Evolutionary conservation across 2,113 vertebrate species (phyloP), one percentile per base, ranked within the genome.

Genomic region (Furnarius figulus): DNA sequence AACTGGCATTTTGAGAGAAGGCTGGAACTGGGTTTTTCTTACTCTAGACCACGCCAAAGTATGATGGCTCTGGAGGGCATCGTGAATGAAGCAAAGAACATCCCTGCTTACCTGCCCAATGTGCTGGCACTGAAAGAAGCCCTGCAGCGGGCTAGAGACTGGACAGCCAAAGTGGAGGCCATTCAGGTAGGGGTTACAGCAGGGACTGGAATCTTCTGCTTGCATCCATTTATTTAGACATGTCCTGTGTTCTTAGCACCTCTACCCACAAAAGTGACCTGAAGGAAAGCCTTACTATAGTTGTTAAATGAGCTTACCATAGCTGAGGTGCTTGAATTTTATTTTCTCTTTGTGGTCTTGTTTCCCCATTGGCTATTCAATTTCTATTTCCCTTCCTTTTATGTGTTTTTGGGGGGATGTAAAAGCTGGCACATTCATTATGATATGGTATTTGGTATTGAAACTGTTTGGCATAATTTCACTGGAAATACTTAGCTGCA

Each of bases 41-140:
- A 7, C 88, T 75, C 15, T 96, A 99, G 99, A 95, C 99, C 99
- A 52, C 98, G 99, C 17, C 99, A 99, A 97, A 99, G 98, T 62
- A 98, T 99, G 98, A 94, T 98, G 83, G 99, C 98, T 66, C 98
- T 99, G 97, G 99, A 99, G 96, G 98, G 98, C 97, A 99, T 99
- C 14, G 98, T 99, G 63, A 98, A 98, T 27, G 99, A 99, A 97
- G 99, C 99, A 8, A 98, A 98, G 96, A 99, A 99, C 97, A 99
- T 99, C 97, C 99, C 99, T 81, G 99, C 99, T 7, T 99, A 99
- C 96, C 98, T 99, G 27, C 99, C 99, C 50, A 99, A 99, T 70
- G 98, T 99, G 58, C 94, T 99, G 94, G 98, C 99, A 37, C 98
- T 99, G 62, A 98, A 99, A 95, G 99, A 99, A 83, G 99, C 99